phyloP scores from a whole-genome alignment of 2,797 vertebrate species.

The Halcyon badia region DNA sequence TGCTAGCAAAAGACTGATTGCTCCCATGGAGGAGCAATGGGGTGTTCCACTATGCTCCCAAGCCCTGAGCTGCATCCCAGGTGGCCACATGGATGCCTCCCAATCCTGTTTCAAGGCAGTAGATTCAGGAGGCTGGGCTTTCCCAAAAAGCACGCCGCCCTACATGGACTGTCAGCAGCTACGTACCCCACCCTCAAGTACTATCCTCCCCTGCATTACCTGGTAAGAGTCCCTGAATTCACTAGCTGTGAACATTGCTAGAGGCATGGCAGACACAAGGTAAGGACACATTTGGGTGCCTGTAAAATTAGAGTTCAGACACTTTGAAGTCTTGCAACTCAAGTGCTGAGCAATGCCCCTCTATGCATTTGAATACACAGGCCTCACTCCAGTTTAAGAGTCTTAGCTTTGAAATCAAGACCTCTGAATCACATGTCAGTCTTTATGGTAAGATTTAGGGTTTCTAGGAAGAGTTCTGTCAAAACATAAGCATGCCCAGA shows the following conservation, averaged over 20 bases:
- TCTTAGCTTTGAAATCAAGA: not conserved
- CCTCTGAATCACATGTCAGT: not conserved
- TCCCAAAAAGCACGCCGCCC: not conserved
- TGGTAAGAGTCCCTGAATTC: not conserved
- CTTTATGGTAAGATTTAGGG: not conserved
- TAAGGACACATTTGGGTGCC: rapidly evolving
- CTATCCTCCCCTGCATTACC: not conserved
- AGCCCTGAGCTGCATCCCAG: not conserved
- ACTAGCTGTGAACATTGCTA: not conserved
- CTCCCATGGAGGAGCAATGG: rapidly evolving
- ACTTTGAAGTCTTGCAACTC: not conserved
- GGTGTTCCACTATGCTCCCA: rapidly evolving
- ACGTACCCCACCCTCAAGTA: no score
- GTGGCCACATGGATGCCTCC: rapidly evolving
- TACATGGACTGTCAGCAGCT: not conserved
- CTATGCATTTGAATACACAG: not conserved
- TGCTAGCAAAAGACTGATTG: rapidly evolving
- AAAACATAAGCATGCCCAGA: not conserved
- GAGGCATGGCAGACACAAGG: rapidly evolving
- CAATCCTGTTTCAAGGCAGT: rapidly evolving
- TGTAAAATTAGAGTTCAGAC: not conserved
- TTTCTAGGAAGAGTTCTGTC: not conserved
- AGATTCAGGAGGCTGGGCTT: not conserved
- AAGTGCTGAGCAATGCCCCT: not conserved
- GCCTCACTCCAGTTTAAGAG: not conserved